Evolutionary conservation across 2,888 invertebrate species (phyloP).

Genomic region (Agrotis clavis): DNA sequence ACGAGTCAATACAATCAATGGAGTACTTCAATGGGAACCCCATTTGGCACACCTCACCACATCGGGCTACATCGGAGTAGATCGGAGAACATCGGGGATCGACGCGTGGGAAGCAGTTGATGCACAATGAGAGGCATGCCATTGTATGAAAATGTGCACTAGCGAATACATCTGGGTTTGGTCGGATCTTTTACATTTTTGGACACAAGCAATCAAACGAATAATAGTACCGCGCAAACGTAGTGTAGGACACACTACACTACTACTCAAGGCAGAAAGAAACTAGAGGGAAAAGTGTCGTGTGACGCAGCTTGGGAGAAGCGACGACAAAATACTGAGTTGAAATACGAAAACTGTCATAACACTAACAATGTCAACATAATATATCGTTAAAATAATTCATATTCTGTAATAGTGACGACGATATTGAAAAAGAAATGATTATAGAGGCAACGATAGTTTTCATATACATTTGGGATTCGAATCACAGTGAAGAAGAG

Average conservation of each 20-base stretch:
- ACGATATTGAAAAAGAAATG: too few species aligned
- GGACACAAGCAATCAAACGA: background rate
- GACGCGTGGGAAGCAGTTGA: constrained; percentile 53
- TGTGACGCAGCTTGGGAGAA: too few species aligned
- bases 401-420: background rate
- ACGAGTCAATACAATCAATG: constrained; percentile 41
- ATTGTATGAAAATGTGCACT: constrained; percentile 49
- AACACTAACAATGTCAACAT: background rate
- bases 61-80: constrained; percentile 20
- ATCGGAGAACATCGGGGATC: constrained; percentile 26
- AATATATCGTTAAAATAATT: background rate
- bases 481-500: background rate
- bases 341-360: background rate
- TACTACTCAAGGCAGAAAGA: too few species aligned
- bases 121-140: constrained; percentile 28
- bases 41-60: constrained; percentile 52
- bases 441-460: background rate
- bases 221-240: too few species aligned
- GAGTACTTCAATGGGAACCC: constrained; percentile 38
- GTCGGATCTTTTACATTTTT: constrained; percentile 20
- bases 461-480: background rate
- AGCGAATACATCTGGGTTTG: constrained; percentile 6
- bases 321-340: too few species aligned
- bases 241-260: too few species aligned
- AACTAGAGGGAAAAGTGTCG: too few species aligned